phyloP scores from a whole-genome alignment of 2,113 vertebrate species.

The Grammomys surdaster region DNA sequence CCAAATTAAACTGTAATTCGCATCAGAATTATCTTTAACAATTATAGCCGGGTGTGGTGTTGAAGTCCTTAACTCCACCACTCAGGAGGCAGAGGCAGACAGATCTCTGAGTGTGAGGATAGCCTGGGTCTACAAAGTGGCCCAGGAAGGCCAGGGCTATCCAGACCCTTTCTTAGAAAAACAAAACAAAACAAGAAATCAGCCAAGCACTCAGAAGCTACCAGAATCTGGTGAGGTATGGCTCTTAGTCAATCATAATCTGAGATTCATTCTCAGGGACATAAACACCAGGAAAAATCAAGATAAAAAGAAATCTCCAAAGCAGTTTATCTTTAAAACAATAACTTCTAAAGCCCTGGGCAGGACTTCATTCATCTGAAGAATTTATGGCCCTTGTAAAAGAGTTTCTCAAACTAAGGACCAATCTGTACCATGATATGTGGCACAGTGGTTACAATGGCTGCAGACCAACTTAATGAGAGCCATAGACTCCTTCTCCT shows the following conservation, averaged over 20 bases:
- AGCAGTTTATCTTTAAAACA: constrained; percentile 25
- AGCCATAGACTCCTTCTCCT: not conserved
- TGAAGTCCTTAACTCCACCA: not conserved
- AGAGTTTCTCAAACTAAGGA: constrained; percentile 6
- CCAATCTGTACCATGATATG: not conserved
- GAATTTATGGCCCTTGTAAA: not conserved
- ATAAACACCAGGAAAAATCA: constrained; percentile 13
- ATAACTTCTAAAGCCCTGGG: constrained; percentile 25
- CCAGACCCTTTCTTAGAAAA: not conserved
- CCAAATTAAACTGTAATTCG: constrained; percentile 6
- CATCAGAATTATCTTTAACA: constrained; percentile 32
- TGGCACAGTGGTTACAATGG: not conserved
- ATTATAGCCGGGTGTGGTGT: not conserved
- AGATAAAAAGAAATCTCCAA: not conserved
- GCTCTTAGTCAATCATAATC: not conserved
- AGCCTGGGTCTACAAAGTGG: not conserved
- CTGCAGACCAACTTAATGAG: not conserved
- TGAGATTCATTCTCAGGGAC: constrained; percentile 1
- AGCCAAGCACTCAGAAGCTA: not conserved
- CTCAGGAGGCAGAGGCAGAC: not conserved
- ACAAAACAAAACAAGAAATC: not conserved
- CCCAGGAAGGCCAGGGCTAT: not conserved
- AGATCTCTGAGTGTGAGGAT: not conserved
- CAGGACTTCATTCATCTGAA: not conserved
- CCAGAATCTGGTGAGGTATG: not conserved